Evolutionary conservation across 1,140 invertebrate genomes (phyloP), one percentile per base, ranked within the genome.

Genomic region (Drosophila gunungcola): DNA sequence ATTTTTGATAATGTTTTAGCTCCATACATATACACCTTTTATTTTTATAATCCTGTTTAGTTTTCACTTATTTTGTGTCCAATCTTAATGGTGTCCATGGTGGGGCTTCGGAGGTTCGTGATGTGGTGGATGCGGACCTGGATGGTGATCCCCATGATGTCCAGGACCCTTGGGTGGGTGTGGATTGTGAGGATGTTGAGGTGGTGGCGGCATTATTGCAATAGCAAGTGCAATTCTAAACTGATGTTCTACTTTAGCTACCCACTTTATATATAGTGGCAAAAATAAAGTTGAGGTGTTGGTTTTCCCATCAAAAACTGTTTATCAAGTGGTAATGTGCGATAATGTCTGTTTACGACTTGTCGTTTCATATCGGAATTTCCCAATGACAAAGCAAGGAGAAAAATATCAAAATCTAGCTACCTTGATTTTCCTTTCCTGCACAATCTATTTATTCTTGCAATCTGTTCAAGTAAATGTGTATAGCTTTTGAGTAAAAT

Each of bases 81-180:
- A 2, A n/a, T 13, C n/a, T 27, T 21, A 13, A 25, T 67, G 61
- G 3, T 27, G 61, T 61, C 62, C 62, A 9, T 70, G 69, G 9
- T 73, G 69, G 1, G 53, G 64, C 5, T 70, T 45, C 1, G 34
- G 69, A 1, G 51, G 39, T 9, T 25, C 64, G 3, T 73, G 69
- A 5, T 73, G 69, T 0, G 69, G 69, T 10, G 43, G 67, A 39
- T 73, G 69, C 11, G 69, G 62, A 0, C 21, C 43, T 21, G 62
- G 69, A 34, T 73, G 65, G 34, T 73, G 69, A 27, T 70, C 65
- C 3, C 67, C 69, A 34, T 54, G 69, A 60, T 73, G 69, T 1
- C 10, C 53, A 32, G 69, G 69, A 16, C 61, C 64, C 9, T 68
- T 65, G 4, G 69, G 69, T 32, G 68, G 68, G 32, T 48, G 25